phyloP scores from a whole-genome alignment of 2,888 invertebrate species.

The Serrognathus titanus region DNA sequence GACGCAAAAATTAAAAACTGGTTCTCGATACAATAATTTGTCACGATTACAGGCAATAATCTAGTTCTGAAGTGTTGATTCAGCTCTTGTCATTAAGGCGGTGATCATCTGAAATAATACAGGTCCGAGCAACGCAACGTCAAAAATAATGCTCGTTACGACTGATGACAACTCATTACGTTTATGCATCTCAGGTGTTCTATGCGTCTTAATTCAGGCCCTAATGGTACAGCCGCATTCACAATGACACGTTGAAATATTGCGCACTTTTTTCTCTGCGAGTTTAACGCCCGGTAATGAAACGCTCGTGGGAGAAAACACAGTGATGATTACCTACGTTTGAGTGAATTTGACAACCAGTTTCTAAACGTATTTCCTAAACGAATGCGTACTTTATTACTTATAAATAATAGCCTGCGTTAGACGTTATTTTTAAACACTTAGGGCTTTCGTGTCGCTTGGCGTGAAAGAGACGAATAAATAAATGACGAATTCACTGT shows the following conservation, averaged over 20 bases:
- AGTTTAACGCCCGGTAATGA: slow-evolving; percentile 13
- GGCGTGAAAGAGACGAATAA: too few species aligned
- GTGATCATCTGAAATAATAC: neutral
- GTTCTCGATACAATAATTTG: slow-evolving; percentile 11
- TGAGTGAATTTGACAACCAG: too few species aligned
- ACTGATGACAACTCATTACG: slow-evolving; percentile 21
- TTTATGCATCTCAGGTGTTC: slow-evolving; percentile 25
- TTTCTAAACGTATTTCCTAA: too few species aligned
- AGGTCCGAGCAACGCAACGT: slow-evolving; percentile 3
- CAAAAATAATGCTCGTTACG: slow-evolving; percentile 20
- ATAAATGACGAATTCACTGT: too few species aligned
- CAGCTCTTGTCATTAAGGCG: neutral
- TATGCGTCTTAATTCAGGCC: slow-evolving; percentile 26
- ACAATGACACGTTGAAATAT: slow-evolving; percentile 16
- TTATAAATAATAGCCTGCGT: too few species aligned
- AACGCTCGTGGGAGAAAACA: slow-evolving; percentile 6
- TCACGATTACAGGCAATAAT: slow-evolving; percentile 16
- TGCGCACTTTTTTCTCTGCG: slow-evolving; percentile 8
- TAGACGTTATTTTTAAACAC: too few species aligned
- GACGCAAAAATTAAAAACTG: slow-evolving; percentile 16
- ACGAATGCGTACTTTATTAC: too few species aligned
- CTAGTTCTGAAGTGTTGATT: slow-evolving; percentile 10
- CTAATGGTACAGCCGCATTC: slow-evolving; percentile 12
- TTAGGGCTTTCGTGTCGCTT: too few species aligned
- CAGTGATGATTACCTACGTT: slow-evolving; percentile 1